Evolutionary conservation across 1,140 invertebrate genomes (phyloP).

Genomic region (Adelges cooleyi): DNA sequence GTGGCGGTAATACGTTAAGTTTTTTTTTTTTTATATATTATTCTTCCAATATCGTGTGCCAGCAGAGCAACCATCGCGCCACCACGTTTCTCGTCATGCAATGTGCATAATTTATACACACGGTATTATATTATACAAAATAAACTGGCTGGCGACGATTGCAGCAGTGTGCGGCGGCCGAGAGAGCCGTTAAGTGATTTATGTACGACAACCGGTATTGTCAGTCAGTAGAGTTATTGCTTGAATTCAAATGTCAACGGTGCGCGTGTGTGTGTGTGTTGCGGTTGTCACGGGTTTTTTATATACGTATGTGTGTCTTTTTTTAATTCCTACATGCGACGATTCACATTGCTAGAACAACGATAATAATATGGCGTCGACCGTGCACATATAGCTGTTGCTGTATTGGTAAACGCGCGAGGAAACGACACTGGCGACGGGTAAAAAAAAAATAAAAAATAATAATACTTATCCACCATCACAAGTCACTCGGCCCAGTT

Average conservation of each 20-base stretch:
- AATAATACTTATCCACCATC: too few relatives aligned
- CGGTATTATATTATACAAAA: slow-evolving; percentile 2
- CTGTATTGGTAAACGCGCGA: too few relatives aligned
- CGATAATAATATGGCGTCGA: too few relatives aligned
- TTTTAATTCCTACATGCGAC: too few relatives aligned
- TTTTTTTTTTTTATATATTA: too few relatives aligned
- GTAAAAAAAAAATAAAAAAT: background rate
- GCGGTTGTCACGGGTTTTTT: too few relatives aligned
- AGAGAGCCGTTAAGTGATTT: slow-evolving; percentile 27
- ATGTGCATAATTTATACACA: background rate
- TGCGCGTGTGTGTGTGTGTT: background rate
- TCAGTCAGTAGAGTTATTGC: slow-evolving; percentile 23
- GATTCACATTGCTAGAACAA: too few relatives aligned
- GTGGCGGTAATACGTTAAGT: too few relatives aligned
- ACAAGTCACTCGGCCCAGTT: too few relatives aligned
- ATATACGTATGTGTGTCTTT: too few relatives aligned
- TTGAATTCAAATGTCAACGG: slow-evolving; percentile 24
- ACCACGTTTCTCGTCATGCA: slow-evolving; percentile 4
- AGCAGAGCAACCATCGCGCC: background rate
- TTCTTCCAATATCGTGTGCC: too few relatives aligned
- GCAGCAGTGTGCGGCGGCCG: background rate
- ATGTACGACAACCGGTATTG: slow-evolving; percentile 25
- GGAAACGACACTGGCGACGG: background rate
- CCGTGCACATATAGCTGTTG: too few relatives aligned
- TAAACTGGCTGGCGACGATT: background rate